Evolutionary conservation across 2,888 invertebrate genomes (phyloP), one percentile per base, ranked within the genome.

Genomic region (Parascotia fuliginaria): DNA sequence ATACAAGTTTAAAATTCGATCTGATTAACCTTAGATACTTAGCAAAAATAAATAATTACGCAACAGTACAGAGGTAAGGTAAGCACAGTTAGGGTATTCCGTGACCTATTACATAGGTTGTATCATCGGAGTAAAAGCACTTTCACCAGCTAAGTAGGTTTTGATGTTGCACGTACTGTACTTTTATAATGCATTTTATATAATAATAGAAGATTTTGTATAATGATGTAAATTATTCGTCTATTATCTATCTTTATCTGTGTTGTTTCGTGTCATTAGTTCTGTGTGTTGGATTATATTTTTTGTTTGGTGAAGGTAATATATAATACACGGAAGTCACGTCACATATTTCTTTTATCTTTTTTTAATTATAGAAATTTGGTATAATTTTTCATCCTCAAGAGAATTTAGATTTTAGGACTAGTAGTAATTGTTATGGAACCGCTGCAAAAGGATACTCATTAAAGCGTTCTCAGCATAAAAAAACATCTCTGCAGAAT

Each of bases 101-200:
- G 65, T 77, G 83, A 86, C 85, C 86, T 86, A 85, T 86, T 85
- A 83, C 85, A 80, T 51, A 47, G 58, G 79, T 84, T 83, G 85
- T 75, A 83, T 85, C 85, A 85, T 86, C 83, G 61, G 54, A 63
- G 72, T 64, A 58, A 58, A 73, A 77, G 75, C 69, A 79, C 85
- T 86, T 87, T 87, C 86, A 81, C 85, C 51, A 37, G 51, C 50
- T 55, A 79, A 75, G 64, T 79, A 54, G 77, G 77, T 75, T 72
- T 71, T 64, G 64, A 60, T 77, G 77, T 63, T 71, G 54, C 51
- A 49, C 42, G 58, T 37, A 55, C 42, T 44, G 42, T 5, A 45
- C 34, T n/a, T 53, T 41, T 55, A 45, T 51, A 55, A 57, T 51
- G 36, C 7, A 3, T 47, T 55, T 48, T 65, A 55, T 54, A 47